Conservation (phyloP, 2,888 invertebrate genomes). For the Tipula confusa region DNA sequence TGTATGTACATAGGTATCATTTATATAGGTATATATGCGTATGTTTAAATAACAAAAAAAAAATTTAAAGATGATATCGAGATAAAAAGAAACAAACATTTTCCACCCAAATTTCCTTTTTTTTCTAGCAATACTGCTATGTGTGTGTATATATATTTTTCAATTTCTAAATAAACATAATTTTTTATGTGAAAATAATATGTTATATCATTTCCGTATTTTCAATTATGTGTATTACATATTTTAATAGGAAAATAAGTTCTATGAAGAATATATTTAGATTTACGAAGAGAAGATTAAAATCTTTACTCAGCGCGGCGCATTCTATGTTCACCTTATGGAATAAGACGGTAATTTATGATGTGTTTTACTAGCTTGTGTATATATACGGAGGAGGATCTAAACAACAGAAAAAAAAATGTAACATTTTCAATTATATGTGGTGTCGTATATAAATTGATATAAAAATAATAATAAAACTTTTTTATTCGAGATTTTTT, state of each 20-base stretch:
- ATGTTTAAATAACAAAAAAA: not conserved
- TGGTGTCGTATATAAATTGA: not conserved
- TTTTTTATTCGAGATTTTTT: not conserved
- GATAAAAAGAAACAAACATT: not conserved
- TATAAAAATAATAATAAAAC: not conserved
- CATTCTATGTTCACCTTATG: not conserved
- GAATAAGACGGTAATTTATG: conserved; percentile 25
- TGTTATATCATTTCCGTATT: conserved; percentile 17
- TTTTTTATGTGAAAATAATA: conserved; percentile 12
- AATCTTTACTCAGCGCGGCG: conserved; percentile 20
- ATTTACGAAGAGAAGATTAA: not conserved
- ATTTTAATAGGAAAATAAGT: conserved; percentile 25
- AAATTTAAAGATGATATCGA: not conserved
- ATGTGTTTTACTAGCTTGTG: not conserved
- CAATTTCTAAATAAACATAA: conserved; percentile 5
- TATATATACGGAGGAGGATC: not conserved
- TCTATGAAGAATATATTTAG: conserved; percentile 8
- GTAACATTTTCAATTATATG: not conserved
- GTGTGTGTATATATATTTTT: not conserved
- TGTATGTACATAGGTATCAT: not conserved
- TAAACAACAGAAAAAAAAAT: not conserved
- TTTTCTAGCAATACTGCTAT: not conserved
- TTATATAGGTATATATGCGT: not conserved
- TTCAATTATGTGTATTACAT: conserved; percentile 20
- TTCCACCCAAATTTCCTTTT: not conserved